Conservation (phyloP, 2,113 vertebrate species). For the Carassius carassius region DNA sequence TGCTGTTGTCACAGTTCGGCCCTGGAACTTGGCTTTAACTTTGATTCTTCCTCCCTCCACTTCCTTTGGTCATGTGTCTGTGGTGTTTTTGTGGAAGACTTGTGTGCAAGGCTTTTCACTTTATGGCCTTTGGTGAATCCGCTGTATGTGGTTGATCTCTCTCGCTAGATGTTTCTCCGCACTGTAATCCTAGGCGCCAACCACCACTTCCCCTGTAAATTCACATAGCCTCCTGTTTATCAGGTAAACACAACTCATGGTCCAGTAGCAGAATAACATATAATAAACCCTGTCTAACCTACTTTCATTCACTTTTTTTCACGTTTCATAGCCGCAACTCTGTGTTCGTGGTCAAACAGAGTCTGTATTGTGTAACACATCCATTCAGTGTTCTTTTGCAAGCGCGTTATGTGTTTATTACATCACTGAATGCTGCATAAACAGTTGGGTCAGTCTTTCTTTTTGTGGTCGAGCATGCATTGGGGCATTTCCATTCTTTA, state of each 20-base stretch:
- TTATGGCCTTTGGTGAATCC: slow-evolving; percentile 51
- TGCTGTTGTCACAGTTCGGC: slow-evolving; percentile 75
- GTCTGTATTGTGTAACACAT: slow-evolving; percentile 36
- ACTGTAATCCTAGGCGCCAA: slow-evolving; percentile 49
- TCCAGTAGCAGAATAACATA: not conserved
- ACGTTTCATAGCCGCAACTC: not conserved
- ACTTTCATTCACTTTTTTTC: not conserved
- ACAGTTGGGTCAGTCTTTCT: slow-evolving; percentile 33
- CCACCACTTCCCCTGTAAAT: slow-evolving; percentile 43
- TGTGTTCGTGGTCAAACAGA: not conserved
- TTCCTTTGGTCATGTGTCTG: slow-evolving; percentile 59
- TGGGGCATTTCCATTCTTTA: not conserved
- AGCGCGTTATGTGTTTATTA: slow-evolving; percentile 29
- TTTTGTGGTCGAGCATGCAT: slow-evolving; percentile 8
- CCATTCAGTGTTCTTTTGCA: slow-evolving; percentile 42
- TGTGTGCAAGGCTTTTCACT: slow-evolving; percentile 33
- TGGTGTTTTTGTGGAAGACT: slow-evolving; percentile 32
- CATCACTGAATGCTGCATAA: slow-evolving; percentile 34
- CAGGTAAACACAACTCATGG: not conserved
- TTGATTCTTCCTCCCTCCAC: slow-evolving; percentile 62
- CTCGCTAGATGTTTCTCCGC: slow-evolving; percentile 21
- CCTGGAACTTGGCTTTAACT: slow-evolving; percentile 65
- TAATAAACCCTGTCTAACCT: not conserved
- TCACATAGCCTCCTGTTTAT: slow-evolving; percentile 1
- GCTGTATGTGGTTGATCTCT: slow-evolving; percentile 44